phyloP scores from a whole-genome alignment of 2,797 vertebrate species.

The Sebastes diploproa region DNA sequence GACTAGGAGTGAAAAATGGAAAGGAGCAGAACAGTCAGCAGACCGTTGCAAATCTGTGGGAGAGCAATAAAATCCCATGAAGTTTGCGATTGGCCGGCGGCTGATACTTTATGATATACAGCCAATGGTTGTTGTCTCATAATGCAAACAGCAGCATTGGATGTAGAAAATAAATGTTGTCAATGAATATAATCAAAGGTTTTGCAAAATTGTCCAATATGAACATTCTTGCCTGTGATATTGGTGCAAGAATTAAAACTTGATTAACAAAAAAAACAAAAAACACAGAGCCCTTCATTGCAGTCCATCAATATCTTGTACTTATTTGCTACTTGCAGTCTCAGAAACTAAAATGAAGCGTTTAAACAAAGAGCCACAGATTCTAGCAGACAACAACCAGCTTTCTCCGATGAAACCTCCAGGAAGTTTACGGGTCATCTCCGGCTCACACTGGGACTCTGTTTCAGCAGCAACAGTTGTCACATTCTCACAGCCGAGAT shows the following conservation, averaged over 20 bases:
- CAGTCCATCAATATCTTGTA: not conserved
- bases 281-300: not conserved
- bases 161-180: not conserved
- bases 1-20: not conserved
- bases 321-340: not conserved
- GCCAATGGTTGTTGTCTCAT: not conserved
- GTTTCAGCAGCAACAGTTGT: slow-evolving; percentile 18
- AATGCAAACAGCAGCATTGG: not conserved
- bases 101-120: not conserved
- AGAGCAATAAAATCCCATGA: not conserved
- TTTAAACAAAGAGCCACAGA: slow-evolving; percentile 19
- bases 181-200: not conserved
- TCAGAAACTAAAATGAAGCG: not conserved
- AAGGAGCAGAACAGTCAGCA: not conserved
- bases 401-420: slow-evolving; percentile 9
- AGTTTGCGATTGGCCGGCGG: not conserved
- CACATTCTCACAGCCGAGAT: slow-evolving; percentile 22
- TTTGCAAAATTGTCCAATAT: not conserved
- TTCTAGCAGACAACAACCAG: not conserved
- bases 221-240: not conserved
- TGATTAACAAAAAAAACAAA: not conserved
- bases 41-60: not conserved
- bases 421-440: slow-evolving; percentile 15
- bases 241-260: not conserved
- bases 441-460: slow-evolving; percentile 18